Evolutionary conservation across 2,797 vertebrate species (phyloP).

Genomic region (Alcedo quadribrachys): DNA sequence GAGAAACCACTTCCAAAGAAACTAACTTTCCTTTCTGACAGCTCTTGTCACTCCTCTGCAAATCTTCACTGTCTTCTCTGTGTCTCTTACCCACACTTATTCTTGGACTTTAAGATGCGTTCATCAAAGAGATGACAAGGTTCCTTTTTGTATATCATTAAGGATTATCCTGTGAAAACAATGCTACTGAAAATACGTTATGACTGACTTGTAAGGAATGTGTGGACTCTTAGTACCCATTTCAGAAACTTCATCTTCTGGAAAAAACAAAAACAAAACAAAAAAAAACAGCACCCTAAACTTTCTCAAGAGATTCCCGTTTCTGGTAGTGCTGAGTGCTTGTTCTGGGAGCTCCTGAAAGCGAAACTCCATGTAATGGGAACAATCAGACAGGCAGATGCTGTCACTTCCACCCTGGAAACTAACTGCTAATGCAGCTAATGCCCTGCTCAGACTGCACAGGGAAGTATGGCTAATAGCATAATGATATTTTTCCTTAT

Average conservation of each 20-base stretch:
- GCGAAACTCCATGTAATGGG: not conserved
- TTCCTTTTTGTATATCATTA: not conserved
- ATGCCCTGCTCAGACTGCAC: not conserved
- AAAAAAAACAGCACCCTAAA: not conserved
- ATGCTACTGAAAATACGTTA: not conserved
- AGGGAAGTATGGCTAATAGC: not conserved
- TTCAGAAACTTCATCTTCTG: not conserved
- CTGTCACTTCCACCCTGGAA: slow-evolving; percentile 14
- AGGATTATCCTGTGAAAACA: slow-evolving; percentile 26
- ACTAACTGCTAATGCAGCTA: not conserved
- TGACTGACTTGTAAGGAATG: not conserved
- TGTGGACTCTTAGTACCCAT: not conserved
- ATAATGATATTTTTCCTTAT: not conserved
- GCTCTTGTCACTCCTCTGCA: not conserved
- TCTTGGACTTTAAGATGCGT: not conserved
- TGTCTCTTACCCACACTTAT: not conserved
- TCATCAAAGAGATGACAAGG: not conserved
- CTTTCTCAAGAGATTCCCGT: not conserved
- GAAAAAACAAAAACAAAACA: not conserved
- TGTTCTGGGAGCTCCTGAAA: not conserved
- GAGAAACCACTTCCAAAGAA: not conserved
- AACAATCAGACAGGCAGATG: not conserved
- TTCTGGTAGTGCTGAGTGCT: not conserved
- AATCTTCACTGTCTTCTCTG: not conserved
- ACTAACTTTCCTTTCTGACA: not conserved